These are phyloP conservation scores for Apis laboriosa DNA, from an alignment of 1,140 invertebrate genomes.

Conservation along the genomic window DNA sequence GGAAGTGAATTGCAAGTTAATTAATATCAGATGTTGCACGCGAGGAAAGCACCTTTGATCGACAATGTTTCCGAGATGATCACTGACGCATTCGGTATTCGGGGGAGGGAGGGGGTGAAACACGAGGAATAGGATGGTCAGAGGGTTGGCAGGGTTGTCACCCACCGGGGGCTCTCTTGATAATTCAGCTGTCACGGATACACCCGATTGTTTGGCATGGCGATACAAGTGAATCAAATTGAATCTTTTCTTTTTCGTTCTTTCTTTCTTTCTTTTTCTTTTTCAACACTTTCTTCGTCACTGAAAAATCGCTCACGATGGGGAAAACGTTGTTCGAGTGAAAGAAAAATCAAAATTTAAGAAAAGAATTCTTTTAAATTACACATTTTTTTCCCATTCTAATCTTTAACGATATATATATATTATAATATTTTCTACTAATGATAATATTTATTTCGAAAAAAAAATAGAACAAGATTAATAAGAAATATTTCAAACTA, in stretches of 20 bases:
- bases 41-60: conserved; percentile 66
- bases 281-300: conserved; percentile 1
- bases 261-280: background rate
- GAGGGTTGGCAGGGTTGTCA: conserved; percentile 59
- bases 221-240: conserved; percentile 54
- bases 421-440: background rate
- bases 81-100: conserved; percentile 76
- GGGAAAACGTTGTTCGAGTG: conserved; percentile 36
- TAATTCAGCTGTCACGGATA: conserved; percentile 66
- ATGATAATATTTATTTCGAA: background rate
- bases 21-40: conserved; percentile 29
- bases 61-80: conserved; percentile 68
- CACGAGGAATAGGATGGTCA: conserved; percentile 76
- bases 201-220: conserved; percentile 44
- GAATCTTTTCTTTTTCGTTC: conserved; percentile 34
- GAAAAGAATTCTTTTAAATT: background rate
- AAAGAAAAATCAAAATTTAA: background rate
- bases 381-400: background rate
- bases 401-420: background rate
- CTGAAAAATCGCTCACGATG: conserved; percentile 55
- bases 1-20: conserved; percentile 11
- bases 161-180: conserved; percentile 66
- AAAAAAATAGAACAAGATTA: background rate
- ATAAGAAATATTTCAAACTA: background rate
- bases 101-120: conserved; percentile 79